Base-by-base conservation (phyloP, 2,797 vertebrate species). In the Selene dorsalis region DNA sequence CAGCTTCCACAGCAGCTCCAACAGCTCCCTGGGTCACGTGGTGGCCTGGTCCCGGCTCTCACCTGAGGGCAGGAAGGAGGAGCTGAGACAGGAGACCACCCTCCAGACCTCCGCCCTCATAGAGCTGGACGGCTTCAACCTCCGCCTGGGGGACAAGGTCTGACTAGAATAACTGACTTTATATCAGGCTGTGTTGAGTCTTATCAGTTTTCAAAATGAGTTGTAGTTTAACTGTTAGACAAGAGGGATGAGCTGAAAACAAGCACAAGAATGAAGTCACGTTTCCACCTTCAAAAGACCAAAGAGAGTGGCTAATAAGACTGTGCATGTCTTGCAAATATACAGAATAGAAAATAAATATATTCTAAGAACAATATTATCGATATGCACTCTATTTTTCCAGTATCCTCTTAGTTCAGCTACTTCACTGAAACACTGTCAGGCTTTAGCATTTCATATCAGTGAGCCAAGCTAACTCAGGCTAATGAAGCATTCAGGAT, bases 101-200 rank as follows among this genome's bases (percentile, higher is more conserved):
- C 75, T 97, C 83, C 94, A 93, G 82, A 87, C 90, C 0, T 93
- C 93, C 30, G 95, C 95, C 59, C 86, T 95, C 38, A 95, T 98
- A 28, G 97, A 99, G 85, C 79, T 98, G 82, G 97, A 98, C 56
- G 96, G 97, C 12, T 95, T 98, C 89, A 98, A 96, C 64, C 43
- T 98, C 52, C 94, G 95, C 70, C 94, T 98, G 62, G 97, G 97
- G 86, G 97, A 98, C 84, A 96, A 88, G 93, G 97, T 93, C 32
- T 13, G 84, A 16, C 3, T 7, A 26, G 38, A 5, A 41, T 55
- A 9, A 3, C 18, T 18, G 9, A 2, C 7, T 57, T 0, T n/a
- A n/a, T n/a, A n/a, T 30, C 5, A 30, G 30, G 30, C 30, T 35
- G 32, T 8, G 4, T 22, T 4, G 20, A 16, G 32, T 35, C 32